Conservation (phyloP, 2,113 vertebrate genomes). For the Syrmaticus mikado region DNA sequence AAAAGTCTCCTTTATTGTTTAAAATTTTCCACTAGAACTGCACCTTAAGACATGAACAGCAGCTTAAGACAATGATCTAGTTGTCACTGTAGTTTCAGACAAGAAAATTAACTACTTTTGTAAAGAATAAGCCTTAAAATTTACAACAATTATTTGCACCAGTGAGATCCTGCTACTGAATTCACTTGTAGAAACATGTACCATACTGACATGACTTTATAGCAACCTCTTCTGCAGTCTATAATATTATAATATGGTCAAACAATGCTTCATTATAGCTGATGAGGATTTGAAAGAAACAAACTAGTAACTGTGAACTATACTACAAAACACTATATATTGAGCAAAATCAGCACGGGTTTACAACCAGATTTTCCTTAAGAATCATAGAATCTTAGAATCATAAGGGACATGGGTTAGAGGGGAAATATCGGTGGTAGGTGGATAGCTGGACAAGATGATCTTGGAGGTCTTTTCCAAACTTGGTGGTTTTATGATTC, state of each 20-base stretch:
- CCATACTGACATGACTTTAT: neutral
- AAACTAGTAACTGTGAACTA: neutral
- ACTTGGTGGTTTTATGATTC: too few relatives aligned
- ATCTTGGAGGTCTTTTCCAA: too few relatives aligned
- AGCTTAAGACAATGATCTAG: neutral
- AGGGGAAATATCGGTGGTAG: too few relatives aligned
- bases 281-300: neutral
- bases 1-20: neutral
- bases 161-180: neutral
- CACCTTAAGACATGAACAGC: neutral
- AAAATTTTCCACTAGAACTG: neutral
- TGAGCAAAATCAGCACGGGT: neutral
- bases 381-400: too few relatives aligned
- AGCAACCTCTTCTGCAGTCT: neutral
- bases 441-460: too few relatives aligned
- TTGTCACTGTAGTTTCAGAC: neutral
- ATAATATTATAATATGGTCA: neutral
- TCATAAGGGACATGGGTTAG: too few relatives aligned
- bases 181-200: neutral
- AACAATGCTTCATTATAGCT: neutral
- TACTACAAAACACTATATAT: neutral
- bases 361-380: neutral
- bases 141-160: neutral
- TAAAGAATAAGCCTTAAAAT: neutral
- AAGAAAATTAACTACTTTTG: neutral